Conservation (phyloP, 2,113 vertebrate species). For the Suricata suricatta region DNA sequence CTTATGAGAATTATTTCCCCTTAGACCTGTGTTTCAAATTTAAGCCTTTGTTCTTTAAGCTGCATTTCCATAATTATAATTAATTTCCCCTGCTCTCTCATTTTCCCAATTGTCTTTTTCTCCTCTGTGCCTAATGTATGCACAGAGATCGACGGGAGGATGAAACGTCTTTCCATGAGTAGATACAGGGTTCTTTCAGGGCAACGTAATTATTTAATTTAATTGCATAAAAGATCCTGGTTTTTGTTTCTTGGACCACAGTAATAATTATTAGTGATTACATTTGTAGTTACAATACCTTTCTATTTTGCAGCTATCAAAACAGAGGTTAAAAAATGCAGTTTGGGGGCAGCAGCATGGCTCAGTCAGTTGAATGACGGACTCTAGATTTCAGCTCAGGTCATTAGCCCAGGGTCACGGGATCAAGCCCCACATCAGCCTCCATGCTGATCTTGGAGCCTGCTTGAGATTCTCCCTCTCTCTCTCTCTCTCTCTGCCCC, state of each 20-base stretch:
- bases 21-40: slow-evolving; percentile 58
- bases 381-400: too few relatives aligned
- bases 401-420: too few relatives aligned
- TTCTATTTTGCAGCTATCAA: neutral
- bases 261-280: slow-evolving; percentile 27
- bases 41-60: slow-evolving; percentile 64
- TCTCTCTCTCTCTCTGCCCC: too few relatives aligned
- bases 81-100: slow-evolving; percentile 58
- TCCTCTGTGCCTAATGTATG: slow-evolving; percentile 23
- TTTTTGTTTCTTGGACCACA: neutral
- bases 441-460: too few relatives aligned
- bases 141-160: neutral
- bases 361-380: too few relatives aligned
- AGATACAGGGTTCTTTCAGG: neutral
- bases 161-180: neutral
- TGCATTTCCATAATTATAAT: slow-evolving; percentile 70
- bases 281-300: slow-evolving; percentile 47
- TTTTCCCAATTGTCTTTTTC: slow-evolving; percentile 47
- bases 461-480: too few relatives aligned
- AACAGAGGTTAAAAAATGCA: neutral
- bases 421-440: too few relatives aligned
- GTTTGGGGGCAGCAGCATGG: too few relatives aligned
- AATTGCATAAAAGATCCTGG: neutral
- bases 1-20: slow-evolving; percentile 53
- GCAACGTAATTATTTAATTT: slow-evolving; percentile 32